Conservation (phyloP, 2,888 invertebrate genomes). For the Cheilosia variabilis region DNA sequence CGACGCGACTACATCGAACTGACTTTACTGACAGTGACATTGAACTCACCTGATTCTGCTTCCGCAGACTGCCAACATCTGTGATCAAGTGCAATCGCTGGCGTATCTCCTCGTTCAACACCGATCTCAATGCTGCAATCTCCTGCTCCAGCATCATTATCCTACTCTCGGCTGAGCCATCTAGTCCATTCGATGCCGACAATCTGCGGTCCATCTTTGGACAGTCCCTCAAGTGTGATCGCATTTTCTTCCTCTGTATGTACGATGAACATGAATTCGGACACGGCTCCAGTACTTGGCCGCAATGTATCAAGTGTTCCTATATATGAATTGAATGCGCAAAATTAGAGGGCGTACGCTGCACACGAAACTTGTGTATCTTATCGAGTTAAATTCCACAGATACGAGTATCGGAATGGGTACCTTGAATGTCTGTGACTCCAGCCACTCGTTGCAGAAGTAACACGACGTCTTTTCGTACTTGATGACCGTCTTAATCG, state of each 20-base stretch:
- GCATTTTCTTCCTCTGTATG: constrained; percentile 87
- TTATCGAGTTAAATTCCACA: constrained; percentile 33
- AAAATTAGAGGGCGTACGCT: constrained; percentile 64
- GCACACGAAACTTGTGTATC: constrained; percentile 7
- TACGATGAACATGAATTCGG: constrained; percentile 89
- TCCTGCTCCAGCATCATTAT: constrained; percentile 81
- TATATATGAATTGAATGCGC: constrained; percentile 81
- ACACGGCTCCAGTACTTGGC: constrained; percentile 89
- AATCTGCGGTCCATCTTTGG: constrained; percentile 79
- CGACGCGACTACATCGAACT: neutral
- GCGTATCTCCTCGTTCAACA: constrained; percentile 83
- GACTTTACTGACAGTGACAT: neutral
- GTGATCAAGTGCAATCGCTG: constrained; percentile 83
- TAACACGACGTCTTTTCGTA: constrained; percentile 86
- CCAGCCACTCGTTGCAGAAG: constrained; percentile 88
- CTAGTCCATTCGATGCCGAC: constrained; percentile 61
- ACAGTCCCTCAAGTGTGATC: constrained; percentile 85
- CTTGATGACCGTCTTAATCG: constrained; percentile 81
- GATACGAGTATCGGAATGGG: constrained; percentile 38
- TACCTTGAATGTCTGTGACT: constrained; percentile 88
- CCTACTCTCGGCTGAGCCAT: constrained; percentile 78
- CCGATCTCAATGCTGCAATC: constrained; percentile 79
- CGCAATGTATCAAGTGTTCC: constrained; percentile 89
- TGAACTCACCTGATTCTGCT: constrained; percentile 80
- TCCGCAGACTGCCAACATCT: constrained; percentile 83